These are phyloP conservation scores for Macaria notata DNA, from an alignment of 2,888 invertebrate species.

Conservation along the genomic window DNA sequence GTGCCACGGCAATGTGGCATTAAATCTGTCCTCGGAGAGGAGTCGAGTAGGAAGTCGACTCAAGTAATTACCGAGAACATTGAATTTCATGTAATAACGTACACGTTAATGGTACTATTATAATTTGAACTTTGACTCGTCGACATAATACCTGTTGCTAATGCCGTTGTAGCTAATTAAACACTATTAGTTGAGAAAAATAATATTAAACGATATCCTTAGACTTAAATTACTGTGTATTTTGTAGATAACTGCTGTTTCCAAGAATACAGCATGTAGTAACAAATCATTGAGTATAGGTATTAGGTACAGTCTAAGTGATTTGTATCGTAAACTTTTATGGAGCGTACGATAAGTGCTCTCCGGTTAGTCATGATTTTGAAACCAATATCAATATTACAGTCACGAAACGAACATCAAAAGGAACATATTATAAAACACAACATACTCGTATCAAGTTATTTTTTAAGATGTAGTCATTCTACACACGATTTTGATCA, in stretches of 20 bases:
- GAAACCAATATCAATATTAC: constrained; percentile 6
- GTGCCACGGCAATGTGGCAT: constrained; percentile 31
- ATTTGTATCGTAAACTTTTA: constrained; percentile 1
- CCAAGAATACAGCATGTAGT: too few species aligned
- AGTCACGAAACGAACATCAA: neutral
- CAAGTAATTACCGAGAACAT: constrained; percentile 43
- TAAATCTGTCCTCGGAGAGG: constrained; percentile 30
- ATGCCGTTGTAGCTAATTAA: constrained; percentile 3
- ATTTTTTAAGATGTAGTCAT: neutral
- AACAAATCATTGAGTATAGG: too few species aligned
- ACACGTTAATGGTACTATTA: constrained; percentile 43
- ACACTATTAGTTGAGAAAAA: neutral
- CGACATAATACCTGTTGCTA: constrained; percentile 8
- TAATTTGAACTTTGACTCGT: constrained; percentile 42
- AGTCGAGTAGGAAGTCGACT: constrained; percentile 46
- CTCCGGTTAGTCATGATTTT: constrained; percentile 4
- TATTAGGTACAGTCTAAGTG: neutral
- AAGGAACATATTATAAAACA: too few species aligned
- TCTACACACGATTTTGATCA: neutral
- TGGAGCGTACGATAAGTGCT: constrained; percentile 1
- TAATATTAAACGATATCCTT: neutral
- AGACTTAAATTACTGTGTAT: too few species aligned
- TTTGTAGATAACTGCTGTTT: too few species aligned
- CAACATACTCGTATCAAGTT: too few species aligned
- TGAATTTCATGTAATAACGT: constrained; percentile 38